Conservation (phyloP, 2,888 invertebrate genomes). For the Hypolimnas misippus region DNA sequence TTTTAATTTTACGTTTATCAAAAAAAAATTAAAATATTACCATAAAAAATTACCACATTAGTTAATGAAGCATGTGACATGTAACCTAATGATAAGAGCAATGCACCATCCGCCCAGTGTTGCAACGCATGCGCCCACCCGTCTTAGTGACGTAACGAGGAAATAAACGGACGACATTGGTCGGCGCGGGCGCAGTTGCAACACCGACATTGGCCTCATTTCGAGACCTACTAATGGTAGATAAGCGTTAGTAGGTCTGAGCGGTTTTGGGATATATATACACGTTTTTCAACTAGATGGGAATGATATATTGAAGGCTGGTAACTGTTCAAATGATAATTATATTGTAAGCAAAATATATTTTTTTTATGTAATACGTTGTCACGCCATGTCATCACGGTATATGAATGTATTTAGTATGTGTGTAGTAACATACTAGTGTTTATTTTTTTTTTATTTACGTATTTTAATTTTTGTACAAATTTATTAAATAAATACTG, state of each 20-base stretch:
- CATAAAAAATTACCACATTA: background rate
- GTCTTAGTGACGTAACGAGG: constrained; percentile 54
- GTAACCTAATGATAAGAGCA: constrained; percentile 24
- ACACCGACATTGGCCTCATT: constrained; percentile 81
- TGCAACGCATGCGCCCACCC: constrained; percentile 30
- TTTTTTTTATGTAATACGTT: no score
- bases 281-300: constrained; percentile 17
- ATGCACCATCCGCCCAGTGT: constrained; percentile 35
- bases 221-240: constrained; percentile 75
- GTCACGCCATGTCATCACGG: no score
- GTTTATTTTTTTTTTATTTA: no score
- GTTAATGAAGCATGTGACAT: constrained; percentile 5
- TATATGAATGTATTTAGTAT: no score
- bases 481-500: no score
- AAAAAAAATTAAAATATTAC: background rate
- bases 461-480: no score
- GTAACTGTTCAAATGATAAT: no score
- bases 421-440: no score
- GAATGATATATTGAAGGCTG: constrained; percentile 20
- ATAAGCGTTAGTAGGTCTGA: constrained; percentile 54
- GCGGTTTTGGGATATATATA: constrained; percentile 46
- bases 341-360: no score
- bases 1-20: no score
- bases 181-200: constrained; percentile 68
- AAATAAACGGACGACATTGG: constrained; percentile 72